phyloP scores from a whole-genome alignment of 2,888 invertebrate species.

The Margaritifera margaritifera region DNA sequence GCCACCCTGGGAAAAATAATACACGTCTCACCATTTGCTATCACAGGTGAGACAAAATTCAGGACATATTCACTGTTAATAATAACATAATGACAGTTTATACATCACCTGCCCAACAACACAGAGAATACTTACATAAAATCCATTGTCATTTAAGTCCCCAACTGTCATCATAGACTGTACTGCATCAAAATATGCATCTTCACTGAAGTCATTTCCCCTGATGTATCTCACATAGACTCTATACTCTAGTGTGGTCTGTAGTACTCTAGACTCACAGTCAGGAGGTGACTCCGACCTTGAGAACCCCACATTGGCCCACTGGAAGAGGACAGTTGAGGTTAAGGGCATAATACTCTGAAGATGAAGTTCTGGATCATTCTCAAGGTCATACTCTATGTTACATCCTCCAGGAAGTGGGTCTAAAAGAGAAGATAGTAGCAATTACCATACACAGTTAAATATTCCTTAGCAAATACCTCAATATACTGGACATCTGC shows the following conservation, averaged over 20 bases:
- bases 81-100: too few relatives aligned
- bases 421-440: slow-evolving; percentile 74
- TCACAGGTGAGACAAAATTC: too few relatives aligned
- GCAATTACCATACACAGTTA: neutral
- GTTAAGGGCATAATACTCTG: slow-evolving; percentile 68
- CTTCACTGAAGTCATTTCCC: slow-evolving; percentile 76
- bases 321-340: slow-evolving; percentile 76
- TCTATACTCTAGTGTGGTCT: slow-evolving; percentile 72
- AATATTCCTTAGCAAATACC: neutral
- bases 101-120: too few relatives aligned
- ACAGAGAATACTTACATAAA: slow-evolving; percentile 27
- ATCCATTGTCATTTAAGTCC: slow-evolving; percentile 27
- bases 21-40: too few relatives aligned
- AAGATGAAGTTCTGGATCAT: slow-evolving; percentile 76
- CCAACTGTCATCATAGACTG: slow-evolving; percentile 77
- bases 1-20: too few relatives aligned
- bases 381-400: slow-evolving; percentile 79
- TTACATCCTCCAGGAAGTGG: slow-evolving; percentile 88
- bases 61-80: too few relatives aligned
- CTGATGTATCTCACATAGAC: slow-evolving; percentile 80
- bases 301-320: slow-evolving; percentile 71
- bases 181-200: slow-evolving; percentile 79
- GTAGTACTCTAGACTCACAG: slow-evolving; percentile 69
- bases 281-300: slow-evolving; percentile 52
- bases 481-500: neutral